Evolutionary conservation across 2,797 vertebrate genomes (phyloP), one percentile per base, ranked within the genome.

Genomic region (Pseudotriccus pelzelni): DNA sequence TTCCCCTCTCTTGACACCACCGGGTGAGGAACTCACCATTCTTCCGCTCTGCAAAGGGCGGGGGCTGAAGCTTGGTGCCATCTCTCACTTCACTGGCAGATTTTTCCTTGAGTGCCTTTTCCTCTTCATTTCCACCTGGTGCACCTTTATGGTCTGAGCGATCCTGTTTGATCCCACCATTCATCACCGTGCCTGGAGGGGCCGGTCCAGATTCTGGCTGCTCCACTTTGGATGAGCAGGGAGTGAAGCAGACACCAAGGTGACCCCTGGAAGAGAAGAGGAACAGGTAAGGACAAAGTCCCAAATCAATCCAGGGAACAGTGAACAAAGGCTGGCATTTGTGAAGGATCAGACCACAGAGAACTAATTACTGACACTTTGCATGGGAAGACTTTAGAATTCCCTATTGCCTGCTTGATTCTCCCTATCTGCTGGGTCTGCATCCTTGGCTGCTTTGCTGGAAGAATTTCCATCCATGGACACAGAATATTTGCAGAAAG

Each of bases 111-210:
- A 73, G 77, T 88, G 91, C 43, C 91, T 95, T 95, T 70, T 96
- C 97, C 93, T 94, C 94, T 32, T 94, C 98, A 93, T 95, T 88
- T 85, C 94, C 97, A 30, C 90, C 92, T 78, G 84, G 17, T 36
- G 97, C 79, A 82, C 85, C 95, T 68, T 80, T 84, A 59, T 73
- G 90, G 70, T 90, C 89, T 1, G 36, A 72, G 83, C 23, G 20
- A 47, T 96, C 95, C 96, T 98, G 96, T 28, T 95, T 95, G 93
- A 88, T 97, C 94, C 92, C 97, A 91, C 97, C 96, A 87, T 97
- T 98, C 98, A 98, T 98, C 95, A 97, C 98, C 62, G 67, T 78
- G 84, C 76, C 84, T 91, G 93, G 64, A 91, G 58, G 52, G 84
- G 43, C 39, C 30, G 8, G 6, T 27, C 73, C 91, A 73, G 93